A percentile compares a stretch with the other conserved stretches of the same genome.
phyloP scores from a whole-genome alignment of 2,113 vertebrate species.

The Paraplagusia blochii region DNA sequence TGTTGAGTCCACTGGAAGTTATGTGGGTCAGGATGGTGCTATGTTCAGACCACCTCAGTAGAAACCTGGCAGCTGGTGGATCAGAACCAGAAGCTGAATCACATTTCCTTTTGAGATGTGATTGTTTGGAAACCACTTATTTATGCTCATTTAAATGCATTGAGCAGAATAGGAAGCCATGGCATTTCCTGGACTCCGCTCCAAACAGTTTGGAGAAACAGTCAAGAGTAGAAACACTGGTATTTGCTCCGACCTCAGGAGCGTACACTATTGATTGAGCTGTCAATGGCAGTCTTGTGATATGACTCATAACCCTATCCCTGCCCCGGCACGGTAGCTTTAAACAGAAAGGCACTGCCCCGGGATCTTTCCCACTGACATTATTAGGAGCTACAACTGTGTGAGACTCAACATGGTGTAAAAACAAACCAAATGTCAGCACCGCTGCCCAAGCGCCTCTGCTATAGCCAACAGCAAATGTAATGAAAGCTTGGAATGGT shows the following conservation, averaged over 20 bases:
- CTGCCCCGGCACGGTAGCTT: conserved; percentile 64
- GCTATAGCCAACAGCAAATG: conserved; percentile 66
- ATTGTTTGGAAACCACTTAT: no score
- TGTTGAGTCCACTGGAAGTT: no score
- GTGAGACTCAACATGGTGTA: conserved; percentile 71
- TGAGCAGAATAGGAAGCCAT: not conserved
- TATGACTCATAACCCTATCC: conserved; percentile 46
- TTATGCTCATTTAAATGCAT: not conserved
- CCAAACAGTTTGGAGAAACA: conserved; percentile 6
- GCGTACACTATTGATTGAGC: conserved; percentile 57
- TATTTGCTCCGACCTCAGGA: conserved; percentile 26
- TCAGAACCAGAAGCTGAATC: no score
- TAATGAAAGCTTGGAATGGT: conserved; percentile 74
- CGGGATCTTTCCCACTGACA: conserved; percentile 72
- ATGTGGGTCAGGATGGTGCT: no score
- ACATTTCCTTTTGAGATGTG: no score
- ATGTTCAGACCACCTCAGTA: no score
- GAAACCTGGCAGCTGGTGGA: no score
- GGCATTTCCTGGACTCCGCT: not conserved
- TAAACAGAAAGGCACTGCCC: conserved; percentile 58
- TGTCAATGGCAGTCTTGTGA: conserved; percentile 43
- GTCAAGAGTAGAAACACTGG: conserved; percentile 7
- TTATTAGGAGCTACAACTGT: conserved; percentile 74
- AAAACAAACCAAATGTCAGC: conserved; percentile 83
- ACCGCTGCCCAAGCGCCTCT: conserved; percentile 61